phyloP scores from a whole-genome alignment of 2,797 vertebrate species.

The Hippopotamyrus pictus region DNA sequence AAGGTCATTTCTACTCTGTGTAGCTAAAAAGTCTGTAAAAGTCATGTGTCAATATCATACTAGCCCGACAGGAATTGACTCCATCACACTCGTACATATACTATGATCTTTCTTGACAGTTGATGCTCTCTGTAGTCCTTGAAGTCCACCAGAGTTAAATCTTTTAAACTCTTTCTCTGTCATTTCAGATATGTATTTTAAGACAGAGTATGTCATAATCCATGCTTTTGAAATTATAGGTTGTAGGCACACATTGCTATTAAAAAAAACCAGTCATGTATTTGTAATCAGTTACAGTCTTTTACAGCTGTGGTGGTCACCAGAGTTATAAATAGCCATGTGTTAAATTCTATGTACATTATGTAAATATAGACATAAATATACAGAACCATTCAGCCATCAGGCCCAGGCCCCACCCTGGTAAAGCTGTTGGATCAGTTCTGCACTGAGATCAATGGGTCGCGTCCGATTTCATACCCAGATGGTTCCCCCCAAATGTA shows the following conservation, averaged over 20 bases:
- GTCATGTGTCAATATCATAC: not conserved
- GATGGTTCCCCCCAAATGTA: slow-evolving; percentile 49
- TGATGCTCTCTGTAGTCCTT: not conserved
- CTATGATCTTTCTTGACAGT: not conserved
- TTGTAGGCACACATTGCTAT: not conserved
- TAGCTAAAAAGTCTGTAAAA: not conserved
- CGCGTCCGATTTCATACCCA: slow-evolving; percentile 70
- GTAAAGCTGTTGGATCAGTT: slow-evolving; percentile 44
- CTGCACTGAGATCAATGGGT: slow-evolving; percentile 62
- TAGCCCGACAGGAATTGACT: not conserved
- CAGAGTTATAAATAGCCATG: not conserved
- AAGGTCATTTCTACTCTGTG: not conserved
- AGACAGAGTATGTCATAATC: not conserved
- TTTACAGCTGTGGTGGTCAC: not conserved
- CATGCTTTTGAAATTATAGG: not conserved
- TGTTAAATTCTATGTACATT: not conserved
- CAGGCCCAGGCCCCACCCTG: slow-evolving; percentile 13
- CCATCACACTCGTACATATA: not conserved
- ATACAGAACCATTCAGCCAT: not conserved
- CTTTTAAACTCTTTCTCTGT: not conserved
- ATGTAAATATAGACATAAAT: not conserved
- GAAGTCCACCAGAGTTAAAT: not conserved
- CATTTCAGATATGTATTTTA: not conserved
- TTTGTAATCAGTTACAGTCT: not conserved
- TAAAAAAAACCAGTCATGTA: not conserved